Base-by-base conservation (phyloP, 2,888 invertebrate genomes). In the Meta bourneti region DNA sequence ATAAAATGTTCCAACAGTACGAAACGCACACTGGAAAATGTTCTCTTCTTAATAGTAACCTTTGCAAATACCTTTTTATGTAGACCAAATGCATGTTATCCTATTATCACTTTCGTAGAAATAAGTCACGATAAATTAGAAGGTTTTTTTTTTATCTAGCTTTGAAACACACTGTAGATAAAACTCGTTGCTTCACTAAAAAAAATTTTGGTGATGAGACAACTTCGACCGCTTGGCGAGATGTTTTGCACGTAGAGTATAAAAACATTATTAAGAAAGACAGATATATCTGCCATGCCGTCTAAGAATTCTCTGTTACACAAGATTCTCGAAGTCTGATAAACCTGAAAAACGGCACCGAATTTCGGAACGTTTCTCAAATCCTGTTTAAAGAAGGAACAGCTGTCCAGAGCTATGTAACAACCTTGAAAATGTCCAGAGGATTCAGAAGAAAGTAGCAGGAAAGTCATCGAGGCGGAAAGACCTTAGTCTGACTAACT, bases 361-460 rank as follows among this genome's bases (percentile, higher is more conserved):
- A 61, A 61, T 49, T 51, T 51, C 16, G n/a, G 49, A 77, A 77
- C 49, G 13, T 49, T 7, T n/a, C 49, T 49, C 77, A 77, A 49
- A 49, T 77, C 49, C 49, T 13, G 13, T 49, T n/a, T n/a, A 16
- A 13, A 48, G 77, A 77, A 49, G 13, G 49, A 49, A 82, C 82
- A 82, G 82, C 82, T 82, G 82, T 51, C 49, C 48, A 71, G n/a
- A 16, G 49, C 19, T 11, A 49, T 82, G 13, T 48, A 70, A 54
- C 70, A 77, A 69, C 85, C 85, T 85, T 85, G 77, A 85, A 77
- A 69, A 48, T 61, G 85, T 77, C 85, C 69, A 61, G 34, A 71
- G 49, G 82, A 85, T 77, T 85, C 69, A n/a, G 48, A 77, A 34
- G 20, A 48, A 75, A 86, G 51, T 70, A 78, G 71, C 78, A 79